Evolutionary conservation across 2,113 vertebrate species (phyloP), one percentile per base, ranked within the genome.

Genomic region (Pungitius pungitius): DNA sequence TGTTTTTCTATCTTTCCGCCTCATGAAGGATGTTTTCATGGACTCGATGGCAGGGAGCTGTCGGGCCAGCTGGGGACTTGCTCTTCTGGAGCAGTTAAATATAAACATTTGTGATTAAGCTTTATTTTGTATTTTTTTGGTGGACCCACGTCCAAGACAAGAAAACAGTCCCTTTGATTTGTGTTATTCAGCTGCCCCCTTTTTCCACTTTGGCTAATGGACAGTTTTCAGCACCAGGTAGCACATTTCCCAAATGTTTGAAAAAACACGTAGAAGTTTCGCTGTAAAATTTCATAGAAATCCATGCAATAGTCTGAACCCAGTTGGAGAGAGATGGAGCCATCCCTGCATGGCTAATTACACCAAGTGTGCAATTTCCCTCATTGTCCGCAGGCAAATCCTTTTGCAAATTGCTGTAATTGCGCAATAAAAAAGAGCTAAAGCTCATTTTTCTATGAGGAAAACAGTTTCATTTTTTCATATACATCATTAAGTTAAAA

Each of bases 401-500:
- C 27, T 52, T 64, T 30, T 58, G 20, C 52, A 6, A 17, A 17
- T 1, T 26, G 35, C 40, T 77, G 12, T 70, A 45, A 77, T 47
- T 58, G 18, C 7, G 5, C 17, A 42, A 62, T 62, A 65, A 62
- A 70, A 62, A 39, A 61, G 2, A 14, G 39, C 42, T 12, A 24
- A n/a, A 49, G 20, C 47, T 49, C 8, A 9, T 49, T 49, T 30
- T 49, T 49, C 14, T 30, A 5, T 22, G 58, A 37, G 47, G 30
- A n/a, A 80, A 72, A 45, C 18, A 42, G 22, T 27, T 47, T 37
- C 3, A 1, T 13, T 14, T n/a, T 14, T 45, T 39, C 18, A 84
- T 77, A 69, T 58, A 45, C 75, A 82, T 43, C 37, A 10, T 20
- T 8, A 45, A 64, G 37, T 66, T 37, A 47, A 24, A 30, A 61